These are phyloP conservation scores for Micropterix aruncella DNA, from an alignment of 2,888 invertebrate genomes.

Conservation along the genomic window DNA sequence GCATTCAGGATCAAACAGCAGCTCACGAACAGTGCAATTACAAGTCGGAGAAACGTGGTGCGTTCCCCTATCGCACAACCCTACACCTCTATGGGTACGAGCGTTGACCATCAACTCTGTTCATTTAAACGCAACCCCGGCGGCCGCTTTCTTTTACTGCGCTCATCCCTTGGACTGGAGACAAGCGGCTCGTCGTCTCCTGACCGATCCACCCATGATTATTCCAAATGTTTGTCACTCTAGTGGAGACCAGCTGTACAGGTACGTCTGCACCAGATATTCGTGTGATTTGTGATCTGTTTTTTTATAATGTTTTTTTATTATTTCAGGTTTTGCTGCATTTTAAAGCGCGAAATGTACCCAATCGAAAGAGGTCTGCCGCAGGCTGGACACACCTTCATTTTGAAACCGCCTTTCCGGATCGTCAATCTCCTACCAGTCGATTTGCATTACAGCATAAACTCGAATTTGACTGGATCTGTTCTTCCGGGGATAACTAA, in stretches of 20 bases:
- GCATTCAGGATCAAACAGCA: neutral
- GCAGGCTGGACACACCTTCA: conserved; percentile 79
- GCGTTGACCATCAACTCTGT: conserved; percentile 39
- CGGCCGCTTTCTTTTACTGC: conserved; percentile 38
- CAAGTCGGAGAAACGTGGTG: conserved; percentile 47
- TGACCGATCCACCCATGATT: conserved; percentile 14
- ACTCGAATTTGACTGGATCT: conserved; percentile 16
- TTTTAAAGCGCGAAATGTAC: conserved; percentile 67
- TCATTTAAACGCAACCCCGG: conserved; percentile 41
- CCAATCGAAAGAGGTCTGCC: conserved; percentile 47
- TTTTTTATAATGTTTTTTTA: conserved; percentile 1
- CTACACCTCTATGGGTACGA: conserved; percentile 59
- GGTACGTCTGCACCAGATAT: too few relatives aligned
- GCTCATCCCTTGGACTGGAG: conserved; percentile 26
- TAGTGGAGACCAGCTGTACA: conserved; percentile 15
- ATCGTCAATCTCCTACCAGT: conserved; percentile 81
- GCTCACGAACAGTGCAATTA: conserved; percentile 21
- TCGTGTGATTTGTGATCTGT: neutral
- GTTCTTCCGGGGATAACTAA: conserved; percentile 25
- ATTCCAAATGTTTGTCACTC: conserved; percentile 14
- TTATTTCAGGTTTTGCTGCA: conserved; percentile 56
- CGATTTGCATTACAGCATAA: conserved; percentile 49
- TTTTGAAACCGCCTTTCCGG: conserved; percentile 70
- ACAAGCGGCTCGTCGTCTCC: conserved; percentile 15
- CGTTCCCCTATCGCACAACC: conserved; percentile 63